Conservation (phyloP, 2,888 invertebrate genomes). For the Hemaris fuciformis region DNA sequence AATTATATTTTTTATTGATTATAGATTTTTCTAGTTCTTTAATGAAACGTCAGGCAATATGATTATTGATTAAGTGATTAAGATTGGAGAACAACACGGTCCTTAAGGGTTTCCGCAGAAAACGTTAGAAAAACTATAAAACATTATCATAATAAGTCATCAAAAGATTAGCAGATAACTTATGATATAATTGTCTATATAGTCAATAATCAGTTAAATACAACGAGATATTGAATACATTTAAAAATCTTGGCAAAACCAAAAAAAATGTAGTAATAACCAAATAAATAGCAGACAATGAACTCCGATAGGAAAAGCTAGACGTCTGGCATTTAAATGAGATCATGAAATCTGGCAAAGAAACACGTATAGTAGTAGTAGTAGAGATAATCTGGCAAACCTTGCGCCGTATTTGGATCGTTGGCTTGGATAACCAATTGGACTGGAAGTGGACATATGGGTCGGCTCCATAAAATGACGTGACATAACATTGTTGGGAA, state of each 20-base stretch:
- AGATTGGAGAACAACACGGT: no score
- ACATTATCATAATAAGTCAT: no score
- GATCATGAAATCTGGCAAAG: background rate
- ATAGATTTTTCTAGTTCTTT: no score
- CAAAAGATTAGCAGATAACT: no score
- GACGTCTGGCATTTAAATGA: background rate
- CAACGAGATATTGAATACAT: background rate
- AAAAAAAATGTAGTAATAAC: background rate
- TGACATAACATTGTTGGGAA: background rate
- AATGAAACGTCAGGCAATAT: no score
- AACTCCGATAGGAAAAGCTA: background rate
- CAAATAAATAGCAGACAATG: background rate
- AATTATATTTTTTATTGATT: no score
- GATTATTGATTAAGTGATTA: no score
- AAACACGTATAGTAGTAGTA: background rate
- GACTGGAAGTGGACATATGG: slow-evolving; percentile 32
- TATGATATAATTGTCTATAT: background rate
- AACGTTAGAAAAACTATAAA: no score
- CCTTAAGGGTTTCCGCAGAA: no score
- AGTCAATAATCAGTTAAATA: background rate
- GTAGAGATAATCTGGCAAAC: slow-evolving; percentile 10
- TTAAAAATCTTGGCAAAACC: background rate
- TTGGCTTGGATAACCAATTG: slow-evolving; percentile 21
- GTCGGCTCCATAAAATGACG: slow-evolving; percentile 17
- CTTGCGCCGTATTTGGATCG: slow-evolving; percentile 9